These are phyloP conservation scores for Zele albiditarsus DNA, from an alignment of 2,888 invertebrate genomes.

Conservation along the genomic window DNA sequence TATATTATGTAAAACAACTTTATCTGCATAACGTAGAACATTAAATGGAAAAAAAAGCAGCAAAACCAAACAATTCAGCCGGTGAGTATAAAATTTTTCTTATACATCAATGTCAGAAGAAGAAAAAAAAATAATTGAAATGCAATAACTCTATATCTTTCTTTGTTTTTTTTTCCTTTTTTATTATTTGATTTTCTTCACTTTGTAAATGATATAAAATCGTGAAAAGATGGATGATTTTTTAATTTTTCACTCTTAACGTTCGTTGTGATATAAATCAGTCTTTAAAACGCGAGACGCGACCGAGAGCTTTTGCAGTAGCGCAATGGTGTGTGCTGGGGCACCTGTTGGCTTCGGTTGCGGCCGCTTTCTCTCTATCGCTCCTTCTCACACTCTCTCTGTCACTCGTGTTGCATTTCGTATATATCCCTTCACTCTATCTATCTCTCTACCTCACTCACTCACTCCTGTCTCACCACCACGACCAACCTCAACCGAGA, in stretches of 20 bases:
- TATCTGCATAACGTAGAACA: no score
- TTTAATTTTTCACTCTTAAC: neutral
- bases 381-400: no score
- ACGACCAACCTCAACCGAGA: slow-evolving; percentile 18
- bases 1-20: no score
- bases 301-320: neutral
- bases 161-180: neutral
- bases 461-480: slow-evolving; percentile 3
- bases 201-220: neutral
- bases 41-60: no score
- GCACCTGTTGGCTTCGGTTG: slow-evolving; percentile 39
- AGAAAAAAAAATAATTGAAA: no score
- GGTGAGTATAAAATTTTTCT: no score
- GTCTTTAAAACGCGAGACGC: neutral
- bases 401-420: slow-evolving; percentile 9
- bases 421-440: slow-evolving; percentile 12
- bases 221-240: neutral
- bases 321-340: slow-evolving; percentile 9
- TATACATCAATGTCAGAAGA: no score
- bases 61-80: no score
- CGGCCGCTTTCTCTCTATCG: neutral
- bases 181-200: neutral
- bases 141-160: no score
- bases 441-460: slow-evolving; percentile 15
- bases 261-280: slow-evolving; percentile 1